Evolutionary conservation across 92 coral and sea anemone genomes (phyloP).

Genomic region (Nematostella vectensis): DNA sequence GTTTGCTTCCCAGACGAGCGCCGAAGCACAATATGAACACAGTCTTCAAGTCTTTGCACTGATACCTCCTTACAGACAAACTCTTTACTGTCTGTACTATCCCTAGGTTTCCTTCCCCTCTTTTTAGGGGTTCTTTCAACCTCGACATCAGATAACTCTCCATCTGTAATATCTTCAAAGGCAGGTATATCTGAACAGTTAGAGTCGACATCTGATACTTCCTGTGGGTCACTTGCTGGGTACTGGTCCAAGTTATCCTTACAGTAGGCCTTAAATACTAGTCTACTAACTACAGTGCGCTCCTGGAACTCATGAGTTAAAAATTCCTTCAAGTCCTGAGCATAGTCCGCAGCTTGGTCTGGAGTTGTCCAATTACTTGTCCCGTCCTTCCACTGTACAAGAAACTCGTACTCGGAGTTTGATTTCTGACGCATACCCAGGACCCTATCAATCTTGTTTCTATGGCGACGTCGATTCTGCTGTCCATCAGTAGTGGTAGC

Average conservation of each 20-base stretch:
- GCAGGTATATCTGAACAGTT: constrained; percentile 5
- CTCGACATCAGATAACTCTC: constrained; percentile 9
- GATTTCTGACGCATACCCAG: constrained; percentile 80
- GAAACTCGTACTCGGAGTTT: constrained; percentile 66
- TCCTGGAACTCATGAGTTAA: constrained; percentile 77
- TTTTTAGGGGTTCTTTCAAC: constrained; percentile 16
- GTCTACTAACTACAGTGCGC: constrained; percentile 59
- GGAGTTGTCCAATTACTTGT: constrained; percentile 95
- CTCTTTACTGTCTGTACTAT: constrained; percentile 10
- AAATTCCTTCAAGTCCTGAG: constrained; percentile 62
- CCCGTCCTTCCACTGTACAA: constrained; percentile 97
- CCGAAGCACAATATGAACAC: constrained; percentile 56
- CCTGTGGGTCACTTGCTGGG: constrained; percentile 8
- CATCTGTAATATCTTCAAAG: constrained; percentile 25
- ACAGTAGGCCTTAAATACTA: constrained; percentile 82
- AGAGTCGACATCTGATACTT: neutral
- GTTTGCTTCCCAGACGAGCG: constrained; percentile 82
- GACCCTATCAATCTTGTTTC: constrained; percentile 79
- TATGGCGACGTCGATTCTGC: constrained; percentile 36
- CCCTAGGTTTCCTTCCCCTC: constrained; percentile 20
- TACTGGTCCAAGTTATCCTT: constrained; percentile 57
- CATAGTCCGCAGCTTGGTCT: constrained; percentile 71
- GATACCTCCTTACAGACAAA: constrained; percentile 67
- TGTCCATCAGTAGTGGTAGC: constrained; percentile 27
- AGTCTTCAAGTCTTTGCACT: constrained; percentile 58